phyloP scores from a whole-genome alignment of 2,797 vertebrate species.

The Lutjanus campechanus region DNA sequence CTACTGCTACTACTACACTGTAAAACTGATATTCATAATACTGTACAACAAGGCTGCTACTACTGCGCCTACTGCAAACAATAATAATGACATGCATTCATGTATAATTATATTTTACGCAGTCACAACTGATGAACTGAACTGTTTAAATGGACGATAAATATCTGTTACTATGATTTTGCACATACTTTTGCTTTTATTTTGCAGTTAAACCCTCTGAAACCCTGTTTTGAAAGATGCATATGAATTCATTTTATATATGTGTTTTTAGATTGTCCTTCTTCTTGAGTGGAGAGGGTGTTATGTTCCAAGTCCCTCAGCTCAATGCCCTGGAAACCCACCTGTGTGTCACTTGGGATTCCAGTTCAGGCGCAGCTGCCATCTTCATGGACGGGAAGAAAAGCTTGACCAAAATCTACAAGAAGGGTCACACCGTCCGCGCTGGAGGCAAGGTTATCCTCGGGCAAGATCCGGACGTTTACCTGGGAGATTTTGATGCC shows the following conservation, averaged over 20 bases:
- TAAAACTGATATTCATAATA: too few relatives aligned
- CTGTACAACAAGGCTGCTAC: too few relatives aligned
- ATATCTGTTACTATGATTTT: too few relatives aligned
- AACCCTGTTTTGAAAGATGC: background rate
- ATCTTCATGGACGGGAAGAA: slow-evolving; percentile 60
- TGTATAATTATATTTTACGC: too few relatives aligned
- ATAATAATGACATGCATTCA: too few relatives aligned
- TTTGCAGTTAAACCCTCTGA: background rate
- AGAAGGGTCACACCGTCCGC: slow-evolving; percentile 33
- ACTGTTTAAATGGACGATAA: background rate
- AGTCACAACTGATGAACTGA: background rate
- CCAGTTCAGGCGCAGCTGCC: slow-evolving; percentile 22
- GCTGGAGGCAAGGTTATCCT: slow-evolving; percentile 45
- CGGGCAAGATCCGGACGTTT: slow-evolving; percentile 73
- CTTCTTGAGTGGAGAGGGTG: background rate
- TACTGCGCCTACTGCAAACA: too few relatives aligned
- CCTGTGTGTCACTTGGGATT: slow-evolving; percentile 77
- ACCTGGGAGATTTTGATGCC: background rate
- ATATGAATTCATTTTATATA: background rate
- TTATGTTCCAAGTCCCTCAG: slow-evolving; percentile 44
- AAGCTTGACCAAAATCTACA: slow-evolving; percentile 64
- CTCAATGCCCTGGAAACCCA: slow-evolving; percentile 63
- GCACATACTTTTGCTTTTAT: too few relatives aligned
- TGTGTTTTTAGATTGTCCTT: slow-evolving; percentile 50
- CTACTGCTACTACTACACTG: too few relatives aligned